A percentile compares a stretch with the other conserved stretches of the same genome.
Evolutionary conservation across 2,888 invertebrate species (phyloP).

Genomic region (Drosophila differens): DNA sequence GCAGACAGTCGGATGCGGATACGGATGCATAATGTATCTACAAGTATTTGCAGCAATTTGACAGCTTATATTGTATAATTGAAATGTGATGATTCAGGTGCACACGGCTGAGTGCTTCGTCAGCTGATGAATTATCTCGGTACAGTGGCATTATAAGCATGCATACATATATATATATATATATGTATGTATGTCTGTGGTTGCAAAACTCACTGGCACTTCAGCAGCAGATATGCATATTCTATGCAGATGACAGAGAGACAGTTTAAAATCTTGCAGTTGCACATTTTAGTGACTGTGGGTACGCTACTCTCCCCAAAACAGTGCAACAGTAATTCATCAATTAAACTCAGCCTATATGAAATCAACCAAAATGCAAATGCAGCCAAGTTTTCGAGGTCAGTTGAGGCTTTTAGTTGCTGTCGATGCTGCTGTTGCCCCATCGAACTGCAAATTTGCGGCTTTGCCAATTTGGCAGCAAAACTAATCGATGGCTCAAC

Average conservation of each 20-base stretch:
- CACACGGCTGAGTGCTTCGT: constrained; percentile 45
- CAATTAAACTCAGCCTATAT: constrained; percentile 70
- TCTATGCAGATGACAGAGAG: not conserved
- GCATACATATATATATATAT: not conserved
- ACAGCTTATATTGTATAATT: constrained; percentile 67
- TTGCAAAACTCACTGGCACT: constrained; percentile 36
- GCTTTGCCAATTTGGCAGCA: constrained; percentile 74
- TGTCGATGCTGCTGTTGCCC: constrained; percentile 13
- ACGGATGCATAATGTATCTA: constrained; percentile 25
- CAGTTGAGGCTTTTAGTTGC: constrained; percentile 52
- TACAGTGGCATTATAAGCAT: constrained; percentile 15
- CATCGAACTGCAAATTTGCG: constrained; percentile 58
- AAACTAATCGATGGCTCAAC: constrained; percentile 79
- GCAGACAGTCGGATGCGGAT: constrained; percentile 9
- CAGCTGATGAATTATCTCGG: constrained; percentile 40
- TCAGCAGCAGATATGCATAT: constrained; percentile 11
- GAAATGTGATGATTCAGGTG: constrained; percentile 74
- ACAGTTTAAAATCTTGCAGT: constrained; percentile 26
- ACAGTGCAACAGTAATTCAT: constrained; percentile 66
- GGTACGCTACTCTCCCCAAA: not conserved
- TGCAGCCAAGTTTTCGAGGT: constrained; percentile 59
- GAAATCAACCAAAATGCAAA: constrained; percentile 59
- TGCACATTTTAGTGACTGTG: constrained; percentile 26
- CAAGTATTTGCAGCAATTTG: constrained; percentile 59
- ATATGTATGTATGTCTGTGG: constrained; percentile 5